Evolutionary conservation across 1,140 invertebrate species (phyloP), one percentile per base, ranked within the genome.

Genomic region (Arctopsyche grandis): DNA sequence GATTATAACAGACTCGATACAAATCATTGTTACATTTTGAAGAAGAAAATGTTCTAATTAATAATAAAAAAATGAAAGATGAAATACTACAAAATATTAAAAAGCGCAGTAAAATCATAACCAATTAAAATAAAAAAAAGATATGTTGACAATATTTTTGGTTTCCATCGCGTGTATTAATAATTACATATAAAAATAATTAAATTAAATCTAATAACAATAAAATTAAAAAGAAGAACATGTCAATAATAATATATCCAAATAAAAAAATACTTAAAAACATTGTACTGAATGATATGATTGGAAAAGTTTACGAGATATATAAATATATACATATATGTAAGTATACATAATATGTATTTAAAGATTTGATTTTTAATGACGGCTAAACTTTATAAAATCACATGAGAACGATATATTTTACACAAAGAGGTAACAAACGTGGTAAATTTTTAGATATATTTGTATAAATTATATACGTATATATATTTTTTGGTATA

Each of bases 81-180:
- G 52, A 77, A 69, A 69, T 21, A 48, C 24, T 24, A 52, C n/a
- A 43, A 69, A 77, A 75, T 60, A 75, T 48, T 43, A 24, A 52
- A 56, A 24, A 75, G 24, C n/a, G 22, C 12, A 58, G 24, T 77
- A 63, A 63, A 63, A 44, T 69, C 12, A 75, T 48, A 48, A 9
- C n/a, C 16, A 63, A 63, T 12, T 44, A 44, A 43, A 22, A 29
- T 48, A 77, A 63, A 56, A 52, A 80, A 81, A 75, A 60, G 80
- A 81, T 81, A 81, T 81, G 80, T 81, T 81, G 80, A 81, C 80
- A 81, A 81, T 81, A 81, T 81, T 81, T 81, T 81, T 81, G 80
- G 80, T 81, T 81, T 81, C 46, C 24, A 52, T 73, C 16, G 12
- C 21, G 10, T 73, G 21, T 48, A 73, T 48, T 12, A 21, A 69